Evolutionary conservation across 2,797 vertebrate genomes (phyloP).

Genomic region (Gymnopithys bicolor): DNA sequence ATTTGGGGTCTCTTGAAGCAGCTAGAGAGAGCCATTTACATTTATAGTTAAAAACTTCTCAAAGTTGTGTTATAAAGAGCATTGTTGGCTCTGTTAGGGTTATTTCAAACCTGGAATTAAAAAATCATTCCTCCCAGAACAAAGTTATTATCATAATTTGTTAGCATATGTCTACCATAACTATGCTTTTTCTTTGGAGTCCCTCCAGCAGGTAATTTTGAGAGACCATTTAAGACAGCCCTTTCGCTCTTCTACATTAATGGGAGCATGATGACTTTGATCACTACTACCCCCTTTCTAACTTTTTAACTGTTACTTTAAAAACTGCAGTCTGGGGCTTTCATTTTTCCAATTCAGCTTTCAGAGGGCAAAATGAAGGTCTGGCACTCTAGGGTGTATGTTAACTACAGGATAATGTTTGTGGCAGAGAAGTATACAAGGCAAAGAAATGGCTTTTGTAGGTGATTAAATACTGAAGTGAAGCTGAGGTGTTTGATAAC

Average conservation of each 20-base stretch:
- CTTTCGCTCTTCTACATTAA: not conserved
- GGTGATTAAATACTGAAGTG: constrained; percentile 83
- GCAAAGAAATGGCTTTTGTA: constrained; percentile 80
- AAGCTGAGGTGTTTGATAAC: constrained; percentile 81
- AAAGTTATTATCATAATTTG: constrained; percentile 51
- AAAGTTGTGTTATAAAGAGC: not conserved
- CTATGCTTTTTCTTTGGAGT: not conserved
- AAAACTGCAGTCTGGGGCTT: constrained; percentile 12
- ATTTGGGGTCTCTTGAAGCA: not conserved
- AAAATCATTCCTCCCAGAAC: constrained; percentile 43
- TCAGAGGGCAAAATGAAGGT: constrained; percentile 52
- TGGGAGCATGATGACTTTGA: not conserved
- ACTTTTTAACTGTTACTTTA: constrained; percentile 53
- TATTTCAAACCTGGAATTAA: constrained; percentile 27
- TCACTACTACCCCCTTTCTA: constrained; percentile 18
- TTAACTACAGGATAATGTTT: constrained; percentile 76
- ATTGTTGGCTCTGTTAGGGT: not conserved
- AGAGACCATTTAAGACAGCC: not conserved
- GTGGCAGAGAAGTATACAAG: constrained; percentile 76
- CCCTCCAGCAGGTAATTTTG: constrained; percentile 31
- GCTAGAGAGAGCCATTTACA: not conserved
- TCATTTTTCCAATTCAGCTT: constrained; percentile 37
- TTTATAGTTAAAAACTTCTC: not conserved
- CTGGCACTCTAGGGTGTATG: constrained; percentile 65
- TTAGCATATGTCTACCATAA: constrained; percentile 1